Evolutionary conservation across 2,797 vertebrate species (phyloP), one percentile per base, ranked within the genome.

Genomic region (Melanotaenia parkinsoni): DNA sequence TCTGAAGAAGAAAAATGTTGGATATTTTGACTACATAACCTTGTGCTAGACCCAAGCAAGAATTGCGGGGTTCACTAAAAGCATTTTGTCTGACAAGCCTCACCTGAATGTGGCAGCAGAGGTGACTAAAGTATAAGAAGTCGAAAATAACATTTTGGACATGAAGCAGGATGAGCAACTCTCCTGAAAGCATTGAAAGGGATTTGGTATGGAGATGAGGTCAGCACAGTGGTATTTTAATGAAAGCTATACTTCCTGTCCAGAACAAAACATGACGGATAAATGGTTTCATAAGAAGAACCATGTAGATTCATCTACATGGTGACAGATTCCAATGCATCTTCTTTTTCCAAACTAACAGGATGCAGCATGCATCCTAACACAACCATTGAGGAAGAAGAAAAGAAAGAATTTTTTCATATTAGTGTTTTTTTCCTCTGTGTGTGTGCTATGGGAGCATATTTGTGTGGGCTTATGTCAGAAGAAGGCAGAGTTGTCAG

Each of bases 401-500:
- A 68, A 58, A 58, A 73, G 58, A 69, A 73, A 58, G 45, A 60
- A 56, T 16, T 47, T 2, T 53, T 62, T 57, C 24, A 57, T 32
- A 56, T 47, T 10, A 58, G 37, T 35, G 28, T 33, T 50, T 26
- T 67, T 50, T 50, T 26, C 43, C 53, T 16, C 33, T 69, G 38
- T 79, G 38, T 47, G 71, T 40, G 26, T 6, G 58, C 66, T 82
- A 58, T 63, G 76, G 2, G 1, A 70, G 63, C 16, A 7, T 14
- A 71, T 82, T 63, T 88, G 90, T 88, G 91, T 91, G 87, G 91
- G 90, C 60, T 82, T 28, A 45, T 91, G 90, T 89, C 87, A 91
- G 85, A 80, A 79, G 82, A 88, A 77, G 85, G 86, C 90, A 87
- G 81, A 86, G 88, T 86, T 91, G 90, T 90, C 91, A 93, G 91